Percentiles rank a stretch among this genome's conserved stretches.
Evolutionary conservation across 2,113 vertebrate genomes (phyloP).

Genomic region (Pituophis catenifer): DNA sequence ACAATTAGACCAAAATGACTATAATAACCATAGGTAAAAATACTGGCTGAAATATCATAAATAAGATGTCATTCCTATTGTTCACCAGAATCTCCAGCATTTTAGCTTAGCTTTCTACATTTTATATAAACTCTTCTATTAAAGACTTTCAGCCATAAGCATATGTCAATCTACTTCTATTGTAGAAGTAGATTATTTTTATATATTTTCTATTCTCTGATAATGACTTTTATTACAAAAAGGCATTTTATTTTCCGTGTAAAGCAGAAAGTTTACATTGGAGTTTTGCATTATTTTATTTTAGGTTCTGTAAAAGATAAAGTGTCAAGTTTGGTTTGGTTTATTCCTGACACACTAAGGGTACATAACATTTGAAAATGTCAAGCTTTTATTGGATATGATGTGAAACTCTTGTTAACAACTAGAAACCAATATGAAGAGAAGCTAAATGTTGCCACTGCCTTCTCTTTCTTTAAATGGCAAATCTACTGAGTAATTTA

Average conservation of each 20-base stretch:
- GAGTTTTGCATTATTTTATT: not conserved
- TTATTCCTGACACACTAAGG: conserved; percentile 51
- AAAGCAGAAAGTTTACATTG: not conserved
- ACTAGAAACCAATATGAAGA: conserved; percentile 8
- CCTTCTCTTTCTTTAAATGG: conserved; percentile 34
- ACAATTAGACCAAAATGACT: not conserved
- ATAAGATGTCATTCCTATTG: not conserved
- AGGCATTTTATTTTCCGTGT: conserved; percentile 19
- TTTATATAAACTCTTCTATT: not conserved
- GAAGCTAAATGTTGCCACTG: conserved; percentile 18
- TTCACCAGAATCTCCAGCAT: not conserved
- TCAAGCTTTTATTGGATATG: conserved; percentile 29
- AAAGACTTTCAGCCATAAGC: not conserved
- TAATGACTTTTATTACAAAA: not conserved
- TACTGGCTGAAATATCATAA: not conserved
- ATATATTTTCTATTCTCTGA: conserved; percentile 16
- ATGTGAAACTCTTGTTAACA: conserved; percentile 41
- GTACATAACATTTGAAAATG: conserved; percentile 38
- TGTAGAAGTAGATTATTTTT: not conserved
- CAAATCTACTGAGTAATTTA: conserved; percentile 38
- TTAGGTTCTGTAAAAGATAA: conserved; percentile 16
- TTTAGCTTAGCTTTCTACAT: not conserved
- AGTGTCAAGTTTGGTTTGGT: conserved; percentile 11
- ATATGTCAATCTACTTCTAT: not conserved
- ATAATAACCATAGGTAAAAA: not conserved